Base-by-base conservation (phyloP, 2,797 vertebrate genomes). In the Protonibea diacanthus region DNA sequence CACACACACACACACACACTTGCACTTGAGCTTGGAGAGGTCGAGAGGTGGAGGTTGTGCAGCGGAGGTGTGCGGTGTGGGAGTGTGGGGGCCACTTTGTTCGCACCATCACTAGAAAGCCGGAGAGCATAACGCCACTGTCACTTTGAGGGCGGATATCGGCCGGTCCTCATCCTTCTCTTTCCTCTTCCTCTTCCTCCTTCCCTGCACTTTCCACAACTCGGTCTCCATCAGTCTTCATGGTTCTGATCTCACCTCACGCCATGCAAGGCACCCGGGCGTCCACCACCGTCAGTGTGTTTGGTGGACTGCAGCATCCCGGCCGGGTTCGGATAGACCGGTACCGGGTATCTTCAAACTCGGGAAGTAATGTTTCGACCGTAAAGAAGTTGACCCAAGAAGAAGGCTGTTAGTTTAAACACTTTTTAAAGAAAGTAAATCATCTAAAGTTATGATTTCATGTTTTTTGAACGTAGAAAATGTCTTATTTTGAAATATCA, bases 341-440 rank as follows among this genome's bases (percentile, higher is more conserved):
- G 96, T 97, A 79, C 96, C 96, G 29, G 97, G 98, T 82, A 89
- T 95, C 95, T 99, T 98, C 95, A 98, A 97, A 94, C 95, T 99
- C 89, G 98, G 98, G 88, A 99, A 98, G 94, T 98, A 98, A 98
- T 94, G 94, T 97, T 88, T 96, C 97, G 81, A 99, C 91, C 97
- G 97, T 78, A 98, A 96, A 87, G 98, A 99, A 87, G 94, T 95
- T 72, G 97, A 95, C 94, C 96, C 75, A 99, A 97, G 92, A 99
- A 98, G 95, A 99, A 98, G 97, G 98, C n/a, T n/a, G n/a, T 98
- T 92, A 70, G 81, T 44, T 61, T 2, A 57, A 71, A 38, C 6
- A 33, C 3, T 1, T 38, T 33, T 33, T 38, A 23, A 18, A 18
- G 53, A 27, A n/a, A 4, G 2, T 60, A 51, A 4, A 1, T 38